Percentiles rank a stretch among this genome's conserved stretches.
phyloP scores from a whole-genome alignment of 2,797 vertebrate species.

The Erpetoichthys calabaricus region DNA sequence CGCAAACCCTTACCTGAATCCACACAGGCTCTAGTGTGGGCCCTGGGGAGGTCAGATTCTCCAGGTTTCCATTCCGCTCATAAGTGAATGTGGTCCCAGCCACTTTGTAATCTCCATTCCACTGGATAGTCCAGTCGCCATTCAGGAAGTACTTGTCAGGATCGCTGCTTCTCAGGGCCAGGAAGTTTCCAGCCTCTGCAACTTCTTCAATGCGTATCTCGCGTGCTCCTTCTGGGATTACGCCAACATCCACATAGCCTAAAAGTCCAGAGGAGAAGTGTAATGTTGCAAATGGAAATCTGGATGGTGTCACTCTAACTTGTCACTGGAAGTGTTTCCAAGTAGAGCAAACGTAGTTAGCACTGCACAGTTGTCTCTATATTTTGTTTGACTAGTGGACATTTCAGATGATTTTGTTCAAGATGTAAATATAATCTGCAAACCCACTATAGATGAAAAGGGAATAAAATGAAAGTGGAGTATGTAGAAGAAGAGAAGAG shows the following conservation, averaged over 20 bases:
- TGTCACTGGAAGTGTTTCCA: too few species aligned
- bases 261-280: neutral
- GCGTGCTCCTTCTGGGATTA: constrained; percentile 76
- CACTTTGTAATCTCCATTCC: constrained; percentile 81
- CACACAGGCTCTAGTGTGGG: constrained; percentile 81
- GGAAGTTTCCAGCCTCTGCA: constrained; percentile 76
- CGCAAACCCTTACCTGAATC: constrained; percentile 68
- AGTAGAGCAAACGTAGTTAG: too few species aligned
- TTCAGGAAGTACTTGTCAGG: constrained; percentile 84
- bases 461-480: too few species aligned
- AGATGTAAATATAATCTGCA: too few species aligned
- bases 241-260: constrained; percentile 90
- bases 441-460: too few species aligned
- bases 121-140: constrained; percentile 88
- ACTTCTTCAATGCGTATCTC: constrained; percentile 81
- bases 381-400: too few species aligned
- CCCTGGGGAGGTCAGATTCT: constrained; percentile 83
- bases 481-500: too few species aligned
- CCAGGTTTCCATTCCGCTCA: constrained; percentile 64
- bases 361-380: too few species aligned
- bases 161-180: constrained; percentile 74
- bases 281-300: too few species aligned
- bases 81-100: constrained; percentile 89
- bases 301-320: too few species aligned
- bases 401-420: too few species aligned